phyloP scores from a whole-genome alignment of 2,113 vertebrate genomes.

The human (Homo sapiens) region GRCh38 chr15:86485501-86486000 shows the following conservation, averaged over 20 bases:
- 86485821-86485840: not conserved
- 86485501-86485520: not conserved
- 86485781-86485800: constrained; percentile 1
- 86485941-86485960: not conserved
- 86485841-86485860: not conserved
- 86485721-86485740: not conserved
- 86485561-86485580: not conserved
- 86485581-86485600: not conserved
- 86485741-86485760: not conserved
- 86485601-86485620: not conserved
- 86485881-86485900: not conserved
- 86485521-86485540: not conserved
- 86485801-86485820: not conserved
- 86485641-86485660: not conserved
- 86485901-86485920: not conserved
- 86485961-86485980: not conserved
- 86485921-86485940: not conserved
- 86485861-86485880: not conserved
- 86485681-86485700: not conserved
- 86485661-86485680: not conserved
- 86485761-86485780: not conserved
- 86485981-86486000: too few relatives aligned
- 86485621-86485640: not conserved
- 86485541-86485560: not conserved
- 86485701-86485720: not conserved